Conservation (phyloP, 2,797 vertebrate species). For the Rhincodon typus region DNA sequence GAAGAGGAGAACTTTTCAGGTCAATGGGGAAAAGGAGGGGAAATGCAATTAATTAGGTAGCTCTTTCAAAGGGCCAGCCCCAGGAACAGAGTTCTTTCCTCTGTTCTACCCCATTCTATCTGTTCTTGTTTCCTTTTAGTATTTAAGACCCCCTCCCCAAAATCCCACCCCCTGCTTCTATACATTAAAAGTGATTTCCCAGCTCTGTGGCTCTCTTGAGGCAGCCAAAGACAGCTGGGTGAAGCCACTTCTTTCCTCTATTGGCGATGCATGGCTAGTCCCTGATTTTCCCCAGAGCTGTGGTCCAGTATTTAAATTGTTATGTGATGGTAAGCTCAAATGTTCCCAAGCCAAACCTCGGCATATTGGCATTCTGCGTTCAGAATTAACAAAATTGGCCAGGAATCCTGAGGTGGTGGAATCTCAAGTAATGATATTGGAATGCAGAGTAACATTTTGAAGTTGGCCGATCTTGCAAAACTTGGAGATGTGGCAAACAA, state of each 20-base stretch:
- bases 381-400: neutral
- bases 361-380: neutral
- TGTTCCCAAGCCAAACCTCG: neutral
- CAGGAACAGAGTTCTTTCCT: neutral
- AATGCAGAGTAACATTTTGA: neutral
- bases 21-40: neutral
- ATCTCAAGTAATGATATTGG: neutral
- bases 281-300: neutral
- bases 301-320: neutral
- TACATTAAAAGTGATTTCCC: too few relatives aligned
- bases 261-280: neutral
- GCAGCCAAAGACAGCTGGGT: neutral
- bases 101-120: neutral
- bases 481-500: neutral
- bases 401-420: neutral
- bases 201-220: neutral
- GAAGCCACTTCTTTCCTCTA: neutral
- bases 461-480: neutral
- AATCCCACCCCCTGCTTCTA: too few relatives aligned
- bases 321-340: neutral
- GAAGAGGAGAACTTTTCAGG: neutral
- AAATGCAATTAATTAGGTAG: neutral
- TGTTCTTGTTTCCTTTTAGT: neutral
- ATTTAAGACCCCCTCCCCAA: neutral
- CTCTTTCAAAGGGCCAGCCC: neutral